Evolutionary conservation across 2,797 vertebrate genomes (phyloP).

Genomic region (Trichosurus vulpecula): DNA sequence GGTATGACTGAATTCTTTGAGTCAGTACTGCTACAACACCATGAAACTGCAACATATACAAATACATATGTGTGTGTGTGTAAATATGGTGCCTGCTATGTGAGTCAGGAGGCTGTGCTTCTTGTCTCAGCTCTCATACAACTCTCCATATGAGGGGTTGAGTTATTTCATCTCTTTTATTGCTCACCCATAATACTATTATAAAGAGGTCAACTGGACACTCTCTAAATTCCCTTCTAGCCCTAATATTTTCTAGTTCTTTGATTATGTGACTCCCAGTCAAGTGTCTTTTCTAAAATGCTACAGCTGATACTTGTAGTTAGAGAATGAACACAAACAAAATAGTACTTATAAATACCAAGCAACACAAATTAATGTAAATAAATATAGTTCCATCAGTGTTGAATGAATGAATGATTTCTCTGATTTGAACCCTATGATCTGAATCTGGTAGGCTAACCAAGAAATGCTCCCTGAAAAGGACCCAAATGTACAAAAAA

Average conservation of each 20-base stretch:
- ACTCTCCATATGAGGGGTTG: not conserved
- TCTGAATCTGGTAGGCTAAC: not conserved
- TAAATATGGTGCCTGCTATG: too few species aligned
- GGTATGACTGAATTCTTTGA: too few species aligned
- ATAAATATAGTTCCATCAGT: not conserved
- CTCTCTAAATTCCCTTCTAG: not conserved
- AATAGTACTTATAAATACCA: not conserved
- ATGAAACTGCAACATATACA: too few species aligned
- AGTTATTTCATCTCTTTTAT: not conserved
- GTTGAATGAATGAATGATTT: not conserved
- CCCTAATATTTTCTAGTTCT: not conserved
- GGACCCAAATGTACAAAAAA: too few species aligned
- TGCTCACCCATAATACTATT: not conserved
- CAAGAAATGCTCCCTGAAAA: not conserved
- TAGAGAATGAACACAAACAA: not conserved
- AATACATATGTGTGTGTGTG: too few species aligned
- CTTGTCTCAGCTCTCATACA: too few species aligned
- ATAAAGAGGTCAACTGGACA: not conserved
- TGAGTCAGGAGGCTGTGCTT: too few species aligned
- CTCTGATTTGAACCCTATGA: not conserved
- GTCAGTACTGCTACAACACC: too few species aligned
- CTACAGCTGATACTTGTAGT: not conserved
- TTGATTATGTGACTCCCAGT: not conserved
- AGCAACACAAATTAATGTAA: not conserved
- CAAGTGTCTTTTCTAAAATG: not conserved